Conservation (phyloP, 2,113 vertebrate genomes). For the Mohoua ochrocephala region DNA sequence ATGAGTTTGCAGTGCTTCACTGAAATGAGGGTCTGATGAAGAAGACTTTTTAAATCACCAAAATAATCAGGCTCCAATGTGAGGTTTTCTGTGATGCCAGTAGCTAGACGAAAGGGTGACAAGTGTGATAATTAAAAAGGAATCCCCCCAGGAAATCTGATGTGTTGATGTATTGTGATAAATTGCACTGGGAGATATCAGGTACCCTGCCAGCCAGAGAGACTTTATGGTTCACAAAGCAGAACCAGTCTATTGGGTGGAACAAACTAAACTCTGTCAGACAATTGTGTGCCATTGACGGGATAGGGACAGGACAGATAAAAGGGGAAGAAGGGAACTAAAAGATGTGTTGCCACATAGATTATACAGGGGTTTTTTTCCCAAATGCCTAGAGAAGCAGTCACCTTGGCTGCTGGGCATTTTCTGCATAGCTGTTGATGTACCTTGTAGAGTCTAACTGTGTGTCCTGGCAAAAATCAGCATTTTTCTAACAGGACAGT, state of each 20-base stretch:
- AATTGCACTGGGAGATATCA: background rate
- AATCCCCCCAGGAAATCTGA: background rate
- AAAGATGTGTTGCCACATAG: background rate
- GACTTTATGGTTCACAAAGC: background rate
- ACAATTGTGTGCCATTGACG: background rate
- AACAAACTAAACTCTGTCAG: background rate
- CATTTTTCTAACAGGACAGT: background rate
- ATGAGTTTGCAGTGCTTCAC: background rate
- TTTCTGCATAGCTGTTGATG: background rate
- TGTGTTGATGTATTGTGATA: background rate
- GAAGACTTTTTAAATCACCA: background rate
- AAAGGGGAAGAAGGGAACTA: background rate
- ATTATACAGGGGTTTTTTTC: background rate
- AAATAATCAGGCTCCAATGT: background rate
- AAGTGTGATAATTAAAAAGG: slow-evolving; percentile 17
- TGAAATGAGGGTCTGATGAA: background rate
- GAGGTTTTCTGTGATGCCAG: background rate
- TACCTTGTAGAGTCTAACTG: background rate
- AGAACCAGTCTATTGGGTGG: background rate
- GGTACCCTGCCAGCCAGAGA: background rate
- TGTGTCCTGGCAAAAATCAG: background rate
- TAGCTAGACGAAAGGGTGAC: background rate
- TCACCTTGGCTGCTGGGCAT: background rate
- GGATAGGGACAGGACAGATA: background rate
- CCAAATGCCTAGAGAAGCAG: background rate